Evolutionary conservation across 1,140 invertebrate genomes (phyloP).

Genomic region (Eumeta japonica): DNA sequence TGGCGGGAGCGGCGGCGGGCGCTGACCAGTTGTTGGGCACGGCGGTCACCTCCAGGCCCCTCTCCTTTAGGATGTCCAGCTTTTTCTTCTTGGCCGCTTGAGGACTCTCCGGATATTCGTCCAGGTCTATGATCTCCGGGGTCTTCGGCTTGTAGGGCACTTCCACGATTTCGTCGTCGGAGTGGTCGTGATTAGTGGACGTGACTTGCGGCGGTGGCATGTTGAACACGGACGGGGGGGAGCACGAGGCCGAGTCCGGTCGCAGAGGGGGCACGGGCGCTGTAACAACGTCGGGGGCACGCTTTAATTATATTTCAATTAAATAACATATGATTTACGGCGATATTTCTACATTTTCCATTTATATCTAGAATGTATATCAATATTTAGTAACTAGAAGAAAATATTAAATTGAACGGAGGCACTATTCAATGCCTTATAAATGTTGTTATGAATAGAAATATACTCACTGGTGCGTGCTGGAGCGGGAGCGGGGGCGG

Average conservation of each 20-base stretch:
- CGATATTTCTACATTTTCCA: too few relatives aligned
- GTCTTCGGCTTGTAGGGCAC: conserved; percentile 59
- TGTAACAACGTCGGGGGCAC: too few relatives aligned
- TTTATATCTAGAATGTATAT: too few relatives aligned
- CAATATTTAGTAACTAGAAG: too few relatives aligned
- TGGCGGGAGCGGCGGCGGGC: conserved; percentile 27
- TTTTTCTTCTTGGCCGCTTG: conserved; percentile 66
- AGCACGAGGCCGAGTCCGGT: conserved; percentile 40
- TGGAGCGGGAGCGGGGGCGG: not conserved
- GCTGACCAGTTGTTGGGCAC: conserved; percentile 49
- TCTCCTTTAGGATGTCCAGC: conserved; percentile 70
- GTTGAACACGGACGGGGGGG: conserved; percentile 18
- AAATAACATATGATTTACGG: too few relatives aligned
- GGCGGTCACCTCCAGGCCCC: conserved; percentile 71
- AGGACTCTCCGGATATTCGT: conserved; percentile 52
- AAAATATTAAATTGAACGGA: too few relatives aligned
- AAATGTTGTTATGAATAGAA: not conserved
- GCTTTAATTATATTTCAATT: too few relatives aligned
- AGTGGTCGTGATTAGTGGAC: conserved; percentile 18
- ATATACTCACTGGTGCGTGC: conserved; percentile 22
- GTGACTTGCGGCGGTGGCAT: conserved; percentile 9
- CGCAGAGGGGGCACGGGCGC: conserved; percentile 11
- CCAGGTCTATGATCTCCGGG: conserved; percentile 66
- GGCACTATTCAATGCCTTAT: too few relatives aligned
- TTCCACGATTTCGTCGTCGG: conserved; percentile 44